Evolutionary conservation across 2,888 invertebrate genomes (phyloP).

Genomic region (Drosophila borealis): DNA sequence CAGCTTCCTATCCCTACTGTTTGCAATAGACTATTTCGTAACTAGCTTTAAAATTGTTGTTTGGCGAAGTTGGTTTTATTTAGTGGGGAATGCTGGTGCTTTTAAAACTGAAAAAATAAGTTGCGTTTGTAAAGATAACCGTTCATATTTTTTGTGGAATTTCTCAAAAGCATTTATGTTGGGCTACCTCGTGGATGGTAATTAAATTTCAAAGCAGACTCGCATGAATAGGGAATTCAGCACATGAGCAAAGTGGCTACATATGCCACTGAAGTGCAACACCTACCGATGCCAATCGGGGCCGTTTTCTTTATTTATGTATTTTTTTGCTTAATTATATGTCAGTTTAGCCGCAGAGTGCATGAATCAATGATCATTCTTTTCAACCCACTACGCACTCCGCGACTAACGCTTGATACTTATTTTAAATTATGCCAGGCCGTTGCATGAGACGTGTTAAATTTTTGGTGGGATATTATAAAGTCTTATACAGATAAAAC

Average conservation of each 20-base stretch:
- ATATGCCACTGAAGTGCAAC: slow-evolving; percentile 51
- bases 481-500: too few species aligned
- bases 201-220: slow-evolving; percentile 74
- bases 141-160: slow-evolving; percentile 66
- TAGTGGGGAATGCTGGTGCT: slow-evolving; percentile 26
- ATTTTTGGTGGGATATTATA: too few species aligned
- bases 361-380: slow-evolving; percentile 73
- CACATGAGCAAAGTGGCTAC: slow-evolving; percentile 57
- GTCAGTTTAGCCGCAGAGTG: slow-evolving; percentile 63
- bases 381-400: slow-evolving; percentile 27
- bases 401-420: slow-evolving; percentile 66
- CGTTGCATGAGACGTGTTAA: too few species aligned
- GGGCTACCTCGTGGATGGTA: slow-evolving; percentile 55
- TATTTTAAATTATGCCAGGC: not conserved
- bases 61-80: slow-evolving; percentile 6
- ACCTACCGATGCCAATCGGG: slow-evolving; percentile 44
- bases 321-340: slow-evolving; percentile 68
- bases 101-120: slow-evolving; percentile 42
- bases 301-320: slow-evolving; percentile 60
- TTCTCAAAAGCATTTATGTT: slow-evolving; percentile 40
- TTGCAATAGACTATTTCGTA: too few species aligned
- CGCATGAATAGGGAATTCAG: slow-evolving; percentile 76
- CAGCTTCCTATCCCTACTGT: too few species aligned
- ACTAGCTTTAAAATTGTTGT: not conserved
- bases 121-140: slow-evolving; percentile 75